A percentile compares a stretch with the other conserved stretches of the same genome.
Evolutionary conservation across 1,140 invertebrate species (phyloP).

Genomic region (Lethrus apterus): DNA sequence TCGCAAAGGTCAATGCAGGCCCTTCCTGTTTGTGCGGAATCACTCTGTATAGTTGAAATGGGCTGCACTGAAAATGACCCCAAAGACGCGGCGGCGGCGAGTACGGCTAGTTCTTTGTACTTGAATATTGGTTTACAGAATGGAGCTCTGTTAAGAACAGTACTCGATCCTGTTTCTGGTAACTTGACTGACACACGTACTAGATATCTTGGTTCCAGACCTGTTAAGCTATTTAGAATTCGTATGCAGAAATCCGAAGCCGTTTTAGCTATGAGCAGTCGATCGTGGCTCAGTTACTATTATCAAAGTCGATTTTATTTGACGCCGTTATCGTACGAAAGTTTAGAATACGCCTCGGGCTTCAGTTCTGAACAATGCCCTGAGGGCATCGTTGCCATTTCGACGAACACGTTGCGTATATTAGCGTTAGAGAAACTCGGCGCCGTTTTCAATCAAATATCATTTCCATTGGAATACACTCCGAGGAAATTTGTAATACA

Average conservation of each 20-base stretch:
- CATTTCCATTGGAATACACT: constrained; percentile 88
- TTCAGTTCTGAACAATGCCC: constrained; percentile 99
- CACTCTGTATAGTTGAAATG: constrained; percentile 92
- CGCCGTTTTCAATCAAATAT: constrained; percentile 92
- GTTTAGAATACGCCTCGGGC: constrained; percentile 94
- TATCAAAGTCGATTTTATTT: constrained; percentile 96
- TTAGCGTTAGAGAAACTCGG: constrained; percentile 97
- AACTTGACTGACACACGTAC: constrained; percentile 96
- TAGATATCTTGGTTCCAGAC: constrained; percentile 67
- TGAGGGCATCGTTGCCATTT: constrained; percentile 98
- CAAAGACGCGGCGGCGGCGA: constrained; percentile 46
- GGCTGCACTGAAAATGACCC: constrained; percentile 54
- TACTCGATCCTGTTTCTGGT: constrained; percentile 93
- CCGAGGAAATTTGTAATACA: constrained; percentile 94
- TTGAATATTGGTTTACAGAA: constrained; percentile 98
- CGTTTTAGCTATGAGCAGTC: constrained; percentile 94
- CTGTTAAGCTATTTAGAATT: constrained; percentile 95
- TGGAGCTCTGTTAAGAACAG: constrained; percentile 90
- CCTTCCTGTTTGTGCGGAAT: constrained; percentile 93
- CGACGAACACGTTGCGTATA: constrained; percentile 94
- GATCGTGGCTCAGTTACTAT: constrained; percentile 97
- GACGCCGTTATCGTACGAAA: constrained; percentile 93
- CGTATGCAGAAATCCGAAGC: constrained; percentile 93
- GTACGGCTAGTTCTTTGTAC: constrained; percentile 70
- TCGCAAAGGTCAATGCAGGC: constrained; percentile 93